These are phyloP conservation scores for Noctilio leporinus DNA, from an alignment of 2,113 vertebrate species.

Conservation along the genomic window DNA sequence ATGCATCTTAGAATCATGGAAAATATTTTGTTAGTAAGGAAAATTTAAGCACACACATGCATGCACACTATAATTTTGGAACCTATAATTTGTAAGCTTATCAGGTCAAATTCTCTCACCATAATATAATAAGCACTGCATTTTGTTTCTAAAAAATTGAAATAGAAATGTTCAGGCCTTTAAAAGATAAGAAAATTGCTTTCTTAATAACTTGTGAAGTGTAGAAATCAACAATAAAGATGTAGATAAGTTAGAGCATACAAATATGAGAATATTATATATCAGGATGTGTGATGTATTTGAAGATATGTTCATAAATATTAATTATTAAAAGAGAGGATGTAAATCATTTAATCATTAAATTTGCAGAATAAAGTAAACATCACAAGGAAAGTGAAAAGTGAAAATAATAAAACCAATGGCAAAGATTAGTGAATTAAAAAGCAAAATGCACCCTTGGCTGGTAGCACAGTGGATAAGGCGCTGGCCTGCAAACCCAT, in stretches of 20 bases:
- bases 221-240: background rate
- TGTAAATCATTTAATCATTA: background rate
- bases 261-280: background rate
- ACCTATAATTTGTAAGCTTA: background rate
- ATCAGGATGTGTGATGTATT: background rate
- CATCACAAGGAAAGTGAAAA: background rate
- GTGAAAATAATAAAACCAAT: background rate
- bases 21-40: background rate
- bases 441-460: background rate
- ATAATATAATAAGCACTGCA: background rate
- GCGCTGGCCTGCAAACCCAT: too few relatives aligned
- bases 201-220: background rate
- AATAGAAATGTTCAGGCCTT: background rate
- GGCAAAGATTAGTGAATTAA: background rate
- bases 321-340: background rate
- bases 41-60: background rate
- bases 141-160: background rate
- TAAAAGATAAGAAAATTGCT: background rate
- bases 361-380: constrained; percentile 11
- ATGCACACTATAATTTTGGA: background rate
- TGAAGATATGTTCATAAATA: background rate
- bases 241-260: background rate
- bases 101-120: background rate
- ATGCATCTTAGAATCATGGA: background rate
- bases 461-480: too few relatives aligned